Evolutionary conservation across 2,113 vertebrate genomes (phyloP).

Genomic region (Passer domesticus): DNA sequence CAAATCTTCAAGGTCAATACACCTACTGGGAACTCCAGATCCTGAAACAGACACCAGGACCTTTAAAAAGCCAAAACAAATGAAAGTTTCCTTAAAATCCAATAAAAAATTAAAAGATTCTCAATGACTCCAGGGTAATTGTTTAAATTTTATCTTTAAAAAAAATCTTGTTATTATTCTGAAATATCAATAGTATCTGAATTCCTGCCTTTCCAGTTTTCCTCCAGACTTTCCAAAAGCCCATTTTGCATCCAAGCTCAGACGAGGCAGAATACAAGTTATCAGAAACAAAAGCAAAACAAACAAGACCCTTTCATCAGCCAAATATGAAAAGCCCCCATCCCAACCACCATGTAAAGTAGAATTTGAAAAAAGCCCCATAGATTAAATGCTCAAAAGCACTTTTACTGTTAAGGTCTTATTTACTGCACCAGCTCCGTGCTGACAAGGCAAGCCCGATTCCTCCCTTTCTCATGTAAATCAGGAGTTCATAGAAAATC

Average conservation of each 20-base stretch:
- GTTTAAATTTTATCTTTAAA: neutral
- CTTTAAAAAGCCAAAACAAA: neutral
- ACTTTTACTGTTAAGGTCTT: constrained; percentile 12
- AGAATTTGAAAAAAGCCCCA: neutral
- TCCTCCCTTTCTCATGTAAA: constrained; percentile 63
- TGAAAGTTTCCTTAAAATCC: neutral
- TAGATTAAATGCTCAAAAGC: neutral
- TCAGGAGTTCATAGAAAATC: constrained; percentile 55
- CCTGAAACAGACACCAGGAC: neutral
- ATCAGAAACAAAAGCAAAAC: neutral
- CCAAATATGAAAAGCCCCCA: neutral
- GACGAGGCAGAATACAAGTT: neutral
- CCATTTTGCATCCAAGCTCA: neutral
- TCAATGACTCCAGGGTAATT: neutral
- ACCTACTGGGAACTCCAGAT: neutral
- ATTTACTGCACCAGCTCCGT: neutral
- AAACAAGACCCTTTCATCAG: neutral
- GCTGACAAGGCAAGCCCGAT: neutral
- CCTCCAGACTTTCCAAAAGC: neutral
- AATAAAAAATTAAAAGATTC: neutral
- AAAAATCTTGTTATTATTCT: neutral
- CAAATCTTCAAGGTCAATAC: neutral
- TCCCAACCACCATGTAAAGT: neutral
- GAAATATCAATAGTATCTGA: neutral
- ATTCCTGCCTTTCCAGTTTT: neutral